phyloP scores from a whole-genome alignment of 1,140 invertebrate genomes.

The Bactericera cockerelli region DNA sequence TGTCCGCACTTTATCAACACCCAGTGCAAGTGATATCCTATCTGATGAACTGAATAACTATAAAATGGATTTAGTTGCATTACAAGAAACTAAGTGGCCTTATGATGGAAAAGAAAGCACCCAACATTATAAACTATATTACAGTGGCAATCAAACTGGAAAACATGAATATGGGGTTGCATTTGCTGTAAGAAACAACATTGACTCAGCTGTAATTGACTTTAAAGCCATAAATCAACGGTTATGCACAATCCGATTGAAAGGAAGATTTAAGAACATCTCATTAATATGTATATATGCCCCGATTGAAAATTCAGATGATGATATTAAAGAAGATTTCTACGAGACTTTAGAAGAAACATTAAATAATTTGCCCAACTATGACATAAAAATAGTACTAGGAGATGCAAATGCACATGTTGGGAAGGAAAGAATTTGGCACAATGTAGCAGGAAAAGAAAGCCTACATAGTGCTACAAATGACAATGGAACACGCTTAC shows the following conservation, averaged over 20 bases:
- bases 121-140: conserved; percentile 7
- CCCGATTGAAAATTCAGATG: conserved; percentile 15
- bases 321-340: conserved; percentile 16
- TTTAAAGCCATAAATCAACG: conserved; percentile 14
- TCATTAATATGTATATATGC: conserved; percentile 2
- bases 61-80: conserved; percentile 15
- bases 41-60: conserved; percentile 16
- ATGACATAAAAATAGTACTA: conserved; percentile 15
- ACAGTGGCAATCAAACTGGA: conserved; percentile 12
- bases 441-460: conserved; percentile 22
- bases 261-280: neutral
- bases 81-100: conserved; percentile 18
- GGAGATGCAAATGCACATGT: conserved; percentile 15
- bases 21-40: conserved; percentile 14
- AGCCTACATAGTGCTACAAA: conserved; percentile 22
- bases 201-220: conserved; percentile 9
- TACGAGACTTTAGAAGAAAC: conserved; percentile 14
- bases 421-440: conserved; percentile 11
- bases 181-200: conserved; percentile 12
- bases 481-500: conserved; percentile 18
- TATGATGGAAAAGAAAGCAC: conserved; percentile 10
- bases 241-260: conserved; percentile 12
- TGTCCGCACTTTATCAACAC: conserved; percentile 13
- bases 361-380: neutral
- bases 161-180: conserved; percentile 9